These are phyloP conservation scores for Indri indri DNA, from an alignment of 2,113 vertebrate species.

Conservation along the genomic window DNA sequence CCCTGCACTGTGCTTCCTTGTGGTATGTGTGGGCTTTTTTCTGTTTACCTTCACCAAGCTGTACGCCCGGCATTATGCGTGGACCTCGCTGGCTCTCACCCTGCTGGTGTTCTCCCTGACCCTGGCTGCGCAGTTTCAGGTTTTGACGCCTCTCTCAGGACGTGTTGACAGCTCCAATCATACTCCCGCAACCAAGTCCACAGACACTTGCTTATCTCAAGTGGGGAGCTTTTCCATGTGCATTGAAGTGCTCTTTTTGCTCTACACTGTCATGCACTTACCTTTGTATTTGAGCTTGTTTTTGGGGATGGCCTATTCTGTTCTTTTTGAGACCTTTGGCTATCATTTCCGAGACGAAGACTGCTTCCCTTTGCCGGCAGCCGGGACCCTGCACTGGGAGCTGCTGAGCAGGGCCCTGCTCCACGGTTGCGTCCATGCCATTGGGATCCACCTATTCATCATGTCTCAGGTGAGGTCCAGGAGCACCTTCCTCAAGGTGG, in stretches of 20 bases:
- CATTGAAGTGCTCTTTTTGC: slow-evolving; percentile 94
- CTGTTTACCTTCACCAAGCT: slow-evolving; percentile 93
- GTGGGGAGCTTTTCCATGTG: slow-evolving; percentile 97
- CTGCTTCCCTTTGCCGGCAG: slow-evolving; percentile 75
- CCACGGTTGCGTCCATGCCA: slow-evolving; percentile 94
- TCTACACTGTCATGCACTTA: slow-evolving; percentile 97
- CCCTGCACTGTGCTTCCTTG: slow-evolving; percentile 90
- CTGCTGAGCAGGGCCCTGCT: slow-evolving; percentile 92
- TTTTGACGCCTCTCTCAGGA: slow-evolving; percentile 81
- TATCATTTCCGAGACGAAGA: slow-evolving; percentile 88
- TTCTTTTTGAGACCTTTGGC: slow-evolving; percentile 94
- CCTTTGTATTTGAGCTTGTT: slow-evolving; percentile 94
- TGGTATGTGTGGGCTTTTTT: slow-evolving; percentile 90
- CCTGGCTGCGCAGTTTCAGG: slow-evolving; percentile 92
- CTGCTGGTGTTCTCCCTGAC: slow-evolving; percentile 92
- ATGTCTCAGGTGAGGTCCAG: slow-evolving; percentile 98
- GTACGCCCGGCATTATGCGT: slow-evolving; percentile 91
- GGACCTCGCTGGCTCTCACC: slow-evolving; percentile 91
- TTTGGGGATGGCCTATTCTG: slow-evolving; percentile 93
- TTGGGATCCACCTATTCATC: slow-evolving; percentile 96
- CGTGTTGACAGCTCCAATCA: slow-evolving; percentile 80
- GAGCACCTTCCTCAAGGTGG: slow-evolving; percentile 98
- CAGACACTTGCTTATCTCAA: slow-evolving; percentile 90
- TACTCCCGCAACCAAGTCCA: slow-evolving; percentile 51
- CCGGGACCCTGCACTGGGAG: slow-evolving; percentile 87